phyloP scores from a whole-genome alignment of 2,888 invertebrate species.

The Clostera curtula region DNA sequence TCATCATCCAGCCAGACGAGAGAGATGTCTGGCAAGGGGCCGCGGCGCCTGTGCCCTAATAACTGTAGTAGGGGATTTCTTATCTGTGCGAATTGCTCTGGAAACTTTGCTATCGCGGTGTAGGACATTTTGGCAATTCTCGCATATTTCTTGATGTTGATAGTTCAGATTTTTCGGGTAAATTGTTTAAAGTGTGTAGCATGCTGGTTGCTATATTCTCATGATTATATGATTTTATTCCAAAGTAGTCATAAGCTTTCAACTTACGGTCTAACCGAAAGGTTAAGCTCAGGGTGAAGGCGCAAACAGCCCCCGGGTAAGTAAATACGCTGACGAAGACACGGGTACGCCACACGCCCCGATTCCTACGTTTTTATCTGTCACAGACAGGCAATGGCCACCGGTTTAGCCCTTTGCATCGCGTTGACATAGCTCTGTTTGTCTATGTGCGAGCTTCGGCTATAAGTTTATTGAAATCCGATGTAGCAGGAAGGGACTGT shows the following conservation, averaged over 20 bases:
- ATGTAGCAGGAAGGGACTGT: slow-evolving; percentile 6
- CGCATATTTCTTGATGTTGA: too few relatives aligned
- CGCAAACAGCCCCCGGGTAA: slow-evolving; percentile 67
- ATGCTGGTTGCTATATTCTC: too few relatives aligned
- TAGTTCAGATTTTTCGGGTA: too few relatives aligned
- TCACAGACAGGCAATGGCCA: slow-evolving; percentile 54
- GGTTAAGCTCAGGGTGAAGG: slow-evolving; percentile 62
- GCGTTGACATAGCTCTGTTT: slow-evolving; percentile 38
- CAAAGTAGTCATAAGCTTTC: slow-evolving; percentile 13
- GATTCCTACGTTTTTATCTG: slow-evolving; percentile 63
- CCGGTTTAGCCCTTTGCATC: slow-evolving; percentile 50
- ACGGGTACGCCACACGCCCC: slow-evolving; percentile 50
- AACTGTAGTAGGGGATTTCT: too few relatives aligned
- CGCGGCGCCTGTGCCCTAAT: too few relatives aligned
- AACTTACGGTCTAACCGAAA: slow-evolving; percentile 24
- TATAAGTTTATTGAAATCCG: slow-evolving; percentile 1
- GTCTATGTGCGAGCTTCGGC: slow-evolving; percentile 9
- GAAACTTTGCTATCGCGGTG: too few relatives aligned
- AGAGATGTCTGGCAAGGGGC: too few relatives aligned
- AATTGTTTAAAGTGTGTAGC: too few relatives aligned
- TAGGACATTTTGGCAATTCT: too few relatives aligned
- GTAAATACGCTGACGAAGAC: slow-evolving; percentile 71
- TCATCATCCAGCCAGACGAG: too few relatives aligned
- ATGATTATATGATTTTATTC: neutral
- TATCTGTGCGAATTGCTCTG: too few relatives aligned